phyloP scores from a whole-genome alignment of 2,888 invertebrate genomes.

The Anoncus sp. region DNA sequence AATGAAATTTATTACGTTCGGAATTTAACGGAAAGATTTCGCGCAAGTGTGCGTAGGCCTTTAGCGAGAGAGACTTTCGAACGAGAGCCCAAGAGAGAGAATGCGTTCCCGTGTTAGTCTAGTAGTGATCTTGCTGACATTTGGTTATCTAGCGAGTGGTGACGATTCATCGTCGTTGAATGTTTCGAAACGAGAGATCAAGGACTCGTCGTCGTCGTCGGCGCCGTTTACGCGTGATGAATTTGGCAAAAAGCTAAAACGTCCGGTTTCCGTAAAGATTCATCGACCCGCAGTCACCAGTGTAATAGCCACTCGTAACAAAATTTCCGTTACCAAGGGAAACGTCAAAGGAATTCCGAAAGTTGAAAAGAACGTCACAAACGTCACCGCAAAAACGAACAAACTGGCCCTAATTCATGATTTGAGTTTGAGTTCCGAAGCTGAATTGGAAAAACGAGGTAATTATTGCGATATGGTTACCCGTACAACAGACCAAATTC shows the following conservation, averaged over 20 bases:
- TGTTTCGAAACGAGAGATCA: not conserved
- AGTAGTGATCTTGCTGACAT: conserved; percentile 73
- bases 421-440: conserved; percentile 27
- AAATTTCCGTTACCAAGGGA: conserved; percentile 17
- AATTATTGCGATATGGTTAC: conserved; percentile 15
- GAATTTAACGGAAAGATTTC: not conserved
- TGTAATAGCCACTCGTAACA: conserved; percentile 1
- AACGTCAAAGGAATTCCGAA: conserved; percentile 1
- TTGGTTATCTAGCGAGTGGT: conserved; percentile 60
- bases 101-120: conserved; percentile 75
- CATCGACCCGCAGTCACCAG: conserved; percentile 23
- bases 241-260: conserved; percentile 29
- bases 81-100: conserved; percentile 4
- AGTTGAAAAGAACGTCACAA: conserved; percentile 10
- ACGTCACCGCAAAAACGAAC: conserved; percentile 42
- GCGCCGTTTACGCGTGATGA: conserved; percentile 10
- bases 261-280: conserved; percentile 18
- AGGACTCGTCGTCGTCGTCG: not conserved
- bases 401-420: conserved; percentile 55
- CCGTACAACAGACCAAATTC: no score
- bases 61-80: conserved; percentile 14
- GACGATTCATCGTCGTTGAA: conserved; percentile 49
- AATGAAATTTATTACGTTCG: not conserved
- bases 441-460: conserved; percentile 53
- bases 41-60: not conserved